Base-by-base conservation (phyloP, 1,140 invertebrate species). In the Matsumurasca onukii region DNA sequence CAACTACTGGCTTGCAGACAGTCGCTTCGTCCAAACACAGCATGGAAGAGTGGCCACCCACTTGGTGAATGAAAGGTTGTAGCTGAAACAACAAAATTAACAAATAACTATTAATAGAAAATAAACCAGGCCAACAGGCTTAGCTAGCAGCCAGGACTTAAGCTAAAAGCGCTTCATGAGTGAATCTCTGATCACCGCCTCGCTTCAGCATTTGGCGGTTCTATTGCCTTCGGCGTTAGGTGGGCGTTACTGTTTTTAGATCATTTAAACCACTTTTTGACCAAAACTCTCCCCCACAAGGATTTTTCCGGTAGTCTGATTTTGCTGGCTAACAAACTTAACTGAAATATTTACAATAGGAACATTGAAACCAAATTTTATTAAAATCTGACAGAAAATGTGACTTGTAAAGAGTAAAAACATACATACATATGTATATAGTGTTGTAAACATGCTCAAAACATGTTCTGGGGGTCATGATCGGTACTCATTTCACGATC, bases 1-100 rank as follows among this genome's bases (percentile, higher is more conserved):
- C 74, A 51, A 84, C 84, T 12, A 87, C 75, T n/a, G 85, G 85
- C 73, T 88, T 88, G 75, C 86, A 86, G 31, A 88, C 78, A 9
- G 85, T 86, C 20, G 77, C 76, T 34, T 82, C 80, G 75, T 86
- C 83, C 67, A 86, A 79, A 52, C 80, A 80, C 22, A 86, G 77
- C 78, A 87, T 83, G 31, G 82, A 82, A 15, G 82, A 84, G 73
- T 85, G 83, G n/a, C 86, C 86, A 31, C 85, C 84, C 70, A 84
- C 83, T 77, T 84, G 83, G 72, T 84, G 83, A 61, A 83, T 78
- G 72, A 83, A 82, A 5, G 85, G 85, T 67, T 79, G 74, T 71
- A 78, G 72, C 77, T 78, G 68, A 17, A 71, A 27, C 9, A 3
- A 22, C 24, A 59, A 25, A 59, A 27, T 12, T 15, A 52, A 5